phyloP scores from a whole-genome alignment of 2,888 invertebrate species.

The Microctonus brassicae region DNA sequence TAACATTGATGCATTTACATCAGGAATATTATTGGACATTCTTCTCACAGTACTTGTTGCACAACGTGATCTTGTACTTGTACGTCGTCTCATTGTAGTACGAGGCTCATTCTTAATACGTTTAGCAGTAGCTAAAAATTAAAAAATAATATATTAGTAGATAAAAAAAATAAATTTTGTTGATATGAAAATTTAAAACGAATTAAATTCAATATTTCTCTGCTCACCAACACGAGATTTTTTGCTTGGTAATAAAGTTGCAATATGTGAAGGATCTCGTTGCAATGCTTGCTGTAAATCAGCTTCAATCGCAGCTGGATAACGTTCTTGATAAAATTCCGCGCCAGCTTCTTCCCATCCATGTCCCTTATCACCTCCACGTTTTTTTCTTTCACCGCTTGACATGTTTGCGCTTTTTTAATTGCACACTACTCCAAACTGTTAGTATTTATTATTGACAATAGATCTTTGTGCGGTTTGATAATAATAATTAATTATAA shows the following conservation, averaged over 20 bases:
- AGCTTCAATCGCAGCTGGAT: constrained; percentile 81
- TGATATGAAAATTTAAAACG: constrained; percentile 10
- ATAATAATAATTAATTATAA: neutral
- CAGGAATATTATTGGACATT: constrained; percentile 72
- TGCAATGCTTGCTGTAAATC: constrained; percentile 73
- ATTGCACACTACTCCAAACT: neutral
- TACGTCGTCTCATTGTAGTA: constrained; percentile 76
- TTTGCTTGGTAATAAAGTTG: constrained; percentile 84
- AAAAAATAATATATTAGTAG: constrained; percentile 15
- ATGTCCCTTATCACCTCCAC: constrained; percentile 72
- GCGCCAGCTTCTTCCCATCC: constrained; percentile 89
- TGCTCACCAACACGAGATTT: constrained; percentile 80
- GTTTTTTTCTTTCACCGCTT: constrained; percentile 74
- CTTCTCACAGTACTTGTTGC: constrained; percentile 70
- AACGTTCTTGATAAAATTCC: constrained; percentile 88
- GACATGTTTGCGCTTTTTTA: constrained; percentile 69
- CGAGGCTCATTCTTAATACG: constrained; percentile 76
- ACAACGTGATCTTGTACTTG: constrained; percentile 71
- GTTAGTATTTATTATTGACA: neutral
- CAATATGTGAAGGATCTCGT: constrained; percentile 81
- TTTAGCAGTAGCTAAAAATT: constrained; percentile 76
- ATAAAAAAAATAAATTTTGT: constrained; percentile 71
- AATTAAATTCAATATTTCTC: no score
- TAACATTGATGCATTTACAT: constrained; percentile 83
- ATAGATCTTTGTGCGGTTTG: no score